Conservation (phyloP, 2,797 vertebrate species). For the Pangasius macronema region DNA sequence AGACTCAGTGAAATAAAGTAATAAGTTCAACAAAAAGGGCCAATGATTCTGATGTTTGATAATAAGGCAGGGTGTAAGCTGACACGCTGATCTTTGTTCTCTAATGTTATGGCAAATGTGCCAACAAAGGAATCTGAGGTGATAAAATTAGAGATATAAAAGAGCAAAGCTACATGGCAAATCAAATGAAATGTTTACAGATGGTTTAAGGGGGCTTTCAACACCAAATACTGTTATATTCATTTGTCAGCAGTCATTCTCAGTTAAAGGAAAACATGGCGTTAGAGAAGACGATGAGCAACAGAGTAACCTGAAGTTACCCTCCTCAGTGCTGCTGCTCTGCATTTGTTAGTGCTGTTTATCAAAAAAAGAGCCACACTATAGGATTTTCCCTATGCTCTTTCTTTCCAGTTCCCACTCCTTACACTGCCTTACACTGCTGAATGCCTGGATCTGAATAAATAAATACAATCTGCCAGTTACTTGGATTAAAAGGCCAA, state of each 20-base stretch:
- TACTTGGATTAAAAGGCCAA: not conserved
- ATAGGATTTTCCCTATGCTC: no score
- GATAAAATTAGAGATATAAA: slow-evolving; percentile 54
- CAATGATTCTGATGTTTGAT: slow-evolving; percentile 50
- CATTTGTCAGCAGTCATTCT: slow-evolving; percentile 48
- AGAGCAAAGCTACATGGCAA: slow-evolving; percentile 33
- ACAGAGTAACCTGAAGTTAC: slow-evolving; percentile 69
- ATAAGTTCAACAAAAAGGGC: slow-evolving; percentile 55
- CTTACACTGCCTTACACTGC: slow-evolving; percentile 68
- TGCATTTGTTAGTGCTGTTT: slow-evolving; percentile 68
- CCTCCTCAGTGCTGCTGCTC: slow-evolving; percentile 63
- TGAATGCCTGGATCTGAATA: slow-evolving; percentile 70
- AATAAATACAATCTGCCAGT: slow-evolving; percentile 40
- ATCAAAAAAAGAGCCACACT: slow-evolving; percentile 73
- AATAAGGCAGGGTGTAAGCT: slow-evolving; percentile 55
- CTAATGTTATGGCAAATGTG: slow-evolving; percentile 58
- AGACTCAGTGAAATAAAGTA: slow-evolving; percentile 56
- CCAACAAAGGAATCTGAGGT: slow-evolving; percentile 65
- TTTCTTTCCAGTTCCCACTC: slow-evolving; percentile 33
- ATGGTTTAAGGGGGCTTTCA: slow-evolving; percentile 48
- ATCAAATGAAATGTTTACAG: slow-evolving; percentile 36
- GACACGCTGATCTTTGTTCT: slow-evolving; percentile 60
- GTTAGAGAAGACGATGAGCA: slow-evolving; percentile 65
- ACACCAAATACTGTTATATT: slow-evolving; percentile 63
- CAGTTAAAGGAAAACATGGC: slow-evolving; percentile 37